Conservation (phyloP, 2,888 invertebrate genomes). For the Ischnura elegans region DNA sequence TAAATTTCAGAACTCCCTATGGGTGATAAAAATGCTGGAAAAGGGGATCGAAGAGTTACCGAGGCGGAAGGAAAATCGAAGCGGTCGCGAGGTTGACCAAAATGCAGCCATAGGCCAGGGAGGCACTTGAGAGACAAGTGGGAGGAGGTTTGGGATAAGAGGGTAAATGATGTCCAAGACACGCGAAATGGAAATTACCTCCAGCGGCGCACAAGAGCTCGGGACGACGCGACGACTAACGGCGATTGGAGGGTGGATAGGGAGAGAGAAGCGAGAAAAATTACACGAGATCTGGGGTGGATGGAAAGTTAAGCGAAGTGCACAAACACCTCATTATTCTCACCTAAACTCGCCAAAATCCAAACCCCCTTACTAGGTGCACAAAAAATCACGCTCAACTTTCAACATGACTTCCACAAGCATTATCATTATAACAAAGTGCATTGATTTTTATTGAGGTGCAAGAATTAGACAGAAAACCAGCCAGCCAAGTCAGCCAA, state of each 20-base stretch:
- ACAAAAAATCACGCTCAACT: too few relatives aligned
- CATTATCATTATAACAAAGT: too few relatives aligned
- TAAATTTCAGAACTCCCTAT: too few relatives aligned
- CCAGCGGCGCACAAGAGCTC: not conserved
- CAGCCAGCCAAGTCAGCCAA: too few relatives aligned
- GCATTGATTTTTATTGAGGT: too few relatives aligned
- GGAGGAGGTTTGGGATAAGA: not conserved
- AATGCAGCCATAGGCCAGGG: not conserved
- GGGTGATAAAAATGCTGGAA: too few relatives aligned
- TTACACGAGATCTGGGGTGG: not conserved
- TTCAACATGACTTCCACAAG: too few relatives aligned
- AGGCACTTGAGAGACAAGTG: not conserved
- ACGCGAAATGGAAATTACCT: slow-evolving; percentile 42
- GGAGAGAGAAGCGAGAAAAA: not conserved
- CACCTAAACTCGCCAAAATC: not conserved
- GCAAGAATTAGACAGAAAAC: too few relatives aligned
- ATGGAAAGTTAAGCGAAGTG: not conserved
- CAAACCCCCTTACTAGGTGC: not conserved
- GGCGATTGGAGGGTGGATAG: not conserved
- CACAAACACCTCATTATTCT: not conserved
- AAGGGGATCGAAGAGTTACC: not conserved
- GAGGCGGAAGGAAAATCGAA: not conserved
- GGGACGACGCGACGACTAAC: not conserved
- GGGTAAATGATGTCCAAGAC: not conserved
- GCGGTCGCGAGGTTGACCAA: not conserved